Base-by-base conservation (phyloP, 2,797 vertebrate genomes). In the Holocentrus rufus region DNA sequence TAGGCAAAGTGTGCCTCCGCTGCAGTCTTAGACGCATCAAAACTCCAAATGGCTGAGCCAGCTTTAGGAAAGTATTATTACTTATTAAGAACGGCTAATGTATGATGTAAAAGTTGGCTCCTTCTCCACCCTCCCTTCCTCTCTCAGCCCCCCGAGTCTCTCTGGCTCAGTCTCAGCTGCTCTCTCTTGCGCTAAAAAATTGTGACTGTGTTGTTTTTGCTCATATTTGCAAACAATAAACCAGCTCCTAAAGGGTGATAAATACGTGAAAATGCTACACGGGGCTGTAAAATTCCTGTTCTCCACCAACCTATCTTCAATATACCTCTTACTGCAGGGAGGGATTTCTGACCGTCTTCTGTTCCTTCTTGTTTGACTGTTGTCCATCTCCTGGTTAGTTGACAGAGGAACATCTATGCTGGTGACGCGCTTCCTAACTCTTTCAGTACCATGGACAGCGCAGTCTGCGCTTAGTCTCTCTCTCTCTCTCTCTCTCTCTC, bases 1-100 rank as follows among this genome's bases (percentile, higher is more conserved):
- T 81, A 65, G 74, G 64, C 66, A 79, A 85, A 88, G 85, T 86
- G 74, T 87, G 87, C 87, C 79, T 79, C 80, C 65, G 69, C 83
- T 89, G 87, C 92, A 90, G 84, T 86, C 85, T 87, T 57, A 47
- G 73, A 74, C 70, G 71, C 84, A 88, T 91, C 89, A 90, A 83
- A 88, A 80, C 49, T 81, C 77, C 72, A 80, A 86, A 89, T 4
- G 83, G 90, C 91, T 91, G 89, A 92, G 85, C 65, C 79, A 90
- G 89, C 88, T 85, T 79, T 72, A 76, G 69, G 68, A 72, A 70
- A 71, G 72, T 76, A 88, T 88, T 88, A 92, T 92, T 82, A 91
- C 89, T 92, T 91, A 90, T 90, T 91, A 89, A 90, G 83, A 85
- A 82, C 75, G 72, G 82, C 76, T 86, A 88, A 88, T 85, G 78